Evolutionary conservation across 2,888 invertebrate species (phyloP).

Genomic region (Acanthococcus lagerstroemiae): DNA sequence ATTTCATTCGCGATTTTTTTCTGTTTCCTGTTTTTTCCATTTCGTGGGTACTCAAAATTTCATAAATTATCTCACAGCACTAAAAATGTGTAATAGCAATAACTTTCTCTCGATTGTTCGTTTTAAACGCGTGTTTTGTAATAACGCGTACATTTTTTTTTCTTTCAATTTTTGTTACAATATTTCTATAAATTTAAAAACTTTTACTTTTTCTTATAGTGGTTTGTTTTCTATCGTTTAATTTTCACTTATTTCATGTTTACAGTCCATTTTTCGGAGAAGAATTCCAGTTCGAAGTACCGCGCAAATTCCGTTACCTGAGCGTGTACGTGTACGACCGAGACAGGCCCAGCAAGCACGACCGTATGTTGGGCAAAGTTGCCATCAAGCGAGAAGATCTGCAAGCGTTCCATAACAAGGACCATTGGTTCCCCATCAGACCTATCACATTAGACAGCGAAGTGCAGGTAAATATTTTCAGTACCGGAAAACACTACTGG

Average conservation of each 20-base stretch:
- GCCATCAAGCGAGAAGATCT: slow-evolving; percentile 80
- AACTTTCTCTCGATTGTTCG: not conserved
- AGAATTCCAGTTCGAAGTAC: slow-evolving; percentile 87
- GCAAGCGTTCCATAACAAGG: slow-evolving; percentile 70
- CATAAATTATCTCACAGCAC: too few relatives aligned
- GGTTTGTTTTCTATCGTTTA: not conserved
- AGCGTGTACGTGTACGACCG: slow-evolving; percentile 82
- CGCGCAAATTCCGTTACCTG: slow-evolving; percentile 76
- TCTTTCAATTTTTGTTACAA: not conserved
- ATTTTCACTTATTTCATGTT: too few relatives aligned
- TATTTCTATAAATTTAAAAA: not conserved
- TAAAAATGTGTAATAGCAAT: too few relatives aligned
- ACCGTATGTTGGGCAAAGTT: slow-evolving; percentile 73
- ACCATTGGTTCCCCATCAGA: slow-evolving; percentile 81
- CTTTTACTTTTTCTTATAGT: not conserved
- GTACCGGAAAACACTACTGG: too few relatives aligned
- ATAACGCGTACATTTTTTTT: too few relatives aligned
- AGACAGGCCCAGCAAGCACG: slow-evolving; percentile 71
- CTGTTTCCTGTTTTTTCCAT: too few relatives aligned
- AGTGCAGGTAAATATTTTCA: slow-evolving; percentile 74
- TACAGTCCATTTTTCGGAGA: slow-evolving; percentile 80
- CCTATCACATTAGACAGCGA: slow-evolving; percentile 82
- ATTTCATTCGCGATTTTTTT: too few relatives aligned
- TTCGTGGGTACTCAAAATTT: too few relatives aligned
- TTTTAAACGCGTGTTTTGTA: too few relatives aligned